Evolutionary conservation across 2,113 vertebrate species (phyloP), one percentile per base, ranked within the genome.

Genomic region (Oryzias javanicus): DNA sequence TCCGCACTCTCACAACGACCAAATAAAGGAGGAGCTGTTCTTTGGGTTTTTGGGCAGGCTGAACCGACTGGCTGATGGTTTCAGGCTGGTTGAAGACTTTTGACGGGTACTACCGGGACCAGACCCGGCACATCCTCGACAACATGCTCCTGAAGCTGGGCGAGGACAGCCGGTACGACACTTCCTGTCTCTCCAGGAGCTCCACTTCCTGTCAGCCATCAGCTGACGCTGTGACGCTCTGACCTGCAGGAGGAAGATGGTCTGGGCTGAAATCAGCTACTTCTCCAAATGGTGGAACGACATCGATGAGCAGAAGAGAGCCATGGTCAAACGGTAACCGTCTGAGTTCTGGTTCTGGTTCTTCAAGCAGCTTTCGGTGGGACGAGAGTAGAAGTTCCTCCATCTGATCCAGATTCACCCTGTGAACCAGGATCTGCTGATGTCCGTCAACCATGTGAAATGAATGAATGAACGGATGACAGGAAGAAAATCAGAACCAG

Each of bases 31-130:
- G 18, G 12, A 3, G 6, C 12, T 25, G 25, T 29, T 8, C n/a
- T 8, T 46, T 6, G 6, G 17, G 22, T n/a, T 14, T 10, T 13
- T 16, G 35, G 1, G 8, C 16, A 25, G 20, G 17, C 3, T 29
- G 22, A 46, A 40, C 27, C 42, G 17, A 49, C 18, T 15, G 1
- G 29, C 15, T 27, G 48, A 0, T 57, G 8, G 25, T 68, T 49
- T 45, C 88, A 98, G 96, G 96, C 71, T 98, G 96, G 96, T 22
- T 97, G 86, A 97, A 97, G 91, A 98, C 96, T 14, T 98, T 98
- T 71, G 93, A 96, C 76, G 84, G 90, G 56, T 98, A 98, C 82
- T 98, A 94, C 82, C 89, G 87, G 81, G 95, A 96, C 79, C 94
- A 96, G 85, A 98, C 96, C 0, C 92, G 90, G 60, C 93, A 96